Conservation (phyloP, 2,888 invertebrate genomes). For the Diogma glabrata region DNA sequence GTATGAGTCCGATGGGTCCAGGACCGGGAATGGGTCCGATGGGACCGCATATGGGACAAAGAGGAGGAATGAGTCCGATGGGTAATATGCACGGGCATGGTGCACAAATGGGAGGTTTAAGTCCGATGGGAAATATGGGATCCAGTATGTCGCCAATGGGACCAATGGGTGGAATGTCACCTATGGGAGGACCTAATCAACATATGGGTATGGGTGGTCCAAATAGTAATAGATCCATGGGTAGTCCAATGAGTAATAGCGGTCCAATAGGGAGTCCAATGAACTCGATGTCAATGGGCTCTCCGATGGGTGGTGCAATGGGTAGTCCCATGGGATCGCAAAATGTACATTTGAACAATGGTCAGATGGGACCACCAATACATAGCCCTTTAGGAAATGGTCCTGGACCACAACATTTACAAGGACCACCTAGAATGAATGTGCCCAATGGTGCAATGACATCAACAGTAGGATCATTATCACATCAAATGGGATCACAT, state of each 20-base stretch:
- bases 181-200: slow-evolving; percentile 54
- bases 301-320: slow-evolving; percentile 58
- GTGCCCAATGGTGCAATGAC: slow-evolving; percentile 47
- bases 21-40: slow-evolving; percentile 32
- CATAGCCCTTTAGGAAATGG: slow-evolving; percentile 58
- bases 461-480: slow-evolving; percentile 39
- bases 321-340: slow-evolving; percentile 53
- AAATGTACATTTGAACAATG: slow-evolving; percentile 48
- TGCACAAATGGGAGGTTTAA: slow-evolving; percentile 37
- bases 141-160: slow-evolving; percentile 53
- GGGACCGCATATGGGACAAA: slow-evolving; percentile 24
- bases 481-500: slow-evolving; percentile 40
- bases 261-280: slow-evolving; percentile 47
- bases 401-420: slow-evolving; percentile 36
- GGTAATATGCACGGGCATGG: slow-evolving; percentile 43
- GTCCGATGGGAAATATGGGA: slow-evolving; percentile 44
- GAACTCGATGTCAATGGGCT: slow-evolving; percentile 61
- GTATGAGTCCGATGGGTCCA: slow-evolving; percentile 42
- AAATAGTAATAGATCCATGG: slow-evolving; percentile 45
- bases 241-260: slow-evolving; percentile 53
- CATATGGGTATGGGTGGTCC: slow-evolving; percentile 52
- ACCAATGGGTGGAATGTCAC: slow-evolving; percentile 54
- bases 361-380: slow-evolving; percentile 66
- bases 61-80: slow-evolving; percentile 28
- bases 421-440: slow-evolving; percentile 30